These are phyloP conservation scores for Linepithema humile DNA, from an alignment of 1,140 invertebrate genomes.

Conservation along the genomic window DNA sequence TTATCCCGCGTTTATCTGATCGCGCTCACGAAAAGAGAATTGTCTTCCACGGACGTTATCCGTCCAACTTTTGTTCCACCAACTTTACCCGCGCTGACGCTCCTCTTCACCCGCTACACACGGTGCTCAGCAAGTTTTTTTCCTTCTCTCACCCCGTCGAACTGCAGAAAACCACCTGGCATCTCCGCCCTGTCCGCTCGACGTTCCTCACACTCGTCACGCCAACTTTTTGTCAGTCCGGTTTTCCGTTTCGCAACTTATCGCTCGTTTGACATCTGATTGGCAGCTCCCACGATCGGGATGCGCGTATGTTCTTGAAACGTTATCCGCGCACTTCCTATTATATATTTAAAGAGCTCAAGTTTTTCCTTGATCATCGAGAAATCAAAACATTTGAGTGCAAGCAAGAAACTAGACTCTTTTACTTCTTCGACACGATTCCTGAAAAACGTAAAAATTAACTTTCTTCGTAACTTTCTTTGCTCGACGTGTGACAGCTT, in stretches of 20 bases:
- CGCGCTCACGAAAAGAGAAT: slow-evolving; percentile 29
- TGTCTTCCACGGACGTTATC: slow-evolving; percentile 9
- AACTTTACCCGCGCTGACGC: background rate
- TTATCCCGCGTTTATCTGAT: slow-evolving; percentile 42
- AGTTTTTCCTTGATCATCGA: background rate
- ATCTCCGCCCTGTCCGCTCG: background rate
- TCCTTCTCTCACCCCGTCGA: background rate
- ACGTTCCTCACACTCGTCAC: background rate
- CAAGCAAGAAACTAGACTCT: background rate
- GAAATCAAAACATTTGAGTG: background rate
- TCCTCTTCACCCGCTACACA: slow-evolving; percentile 8
- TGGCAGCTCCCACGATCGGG: slow-evolving; percentile 3
- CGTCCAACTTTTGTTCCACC: slow-evolving; percentile 13
- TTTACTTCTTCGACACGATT: slow-evolving; percentile 4
- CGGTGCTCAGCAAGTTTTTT: background rate
- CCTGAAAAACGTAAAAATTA: background rate
- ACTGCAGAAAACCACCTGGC: slow-evolving; percentile 9
- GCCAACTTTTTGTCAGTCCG: background rate
- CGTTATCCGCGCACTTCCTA: background rate
- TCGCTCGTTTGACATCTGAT: background rate
- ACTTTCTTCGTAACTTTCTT: background rate
- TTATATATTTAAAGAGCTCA: background rate
- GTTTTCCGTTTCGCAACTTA: background rate
- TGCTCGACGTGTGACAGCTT: background rate
- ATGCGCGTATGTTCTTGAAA: background rate